Evolutionary conservation across 1,140 invertebrate genomes (phyloP).

Genomic region (Meloidogyne chitwoodi): DNA sequence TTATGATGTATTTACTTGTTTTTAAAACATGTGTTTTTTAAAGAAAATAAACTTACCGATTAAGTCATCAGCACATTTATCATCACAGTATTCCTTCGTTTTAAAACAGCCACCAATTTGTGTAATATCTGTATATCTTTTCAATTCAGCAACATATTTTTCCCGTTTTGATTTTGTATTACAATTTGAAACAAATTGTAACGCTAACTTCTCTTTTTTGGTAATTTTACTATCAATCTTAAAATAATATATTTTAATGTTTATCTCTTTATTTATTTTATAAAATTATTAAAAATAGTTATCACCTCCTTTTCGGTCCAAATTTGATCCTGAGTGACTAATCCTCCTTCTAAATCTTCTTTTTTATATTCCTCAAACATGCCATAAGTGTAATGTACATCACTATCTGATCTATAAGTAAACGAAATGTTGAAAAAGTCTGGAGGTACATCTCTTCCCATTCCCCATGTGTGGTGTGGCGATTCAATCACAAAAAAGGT

Average conservation of each 20-base stretch:
- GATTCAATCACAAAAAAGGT: neutral
- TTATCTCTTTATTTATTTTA: neutral
- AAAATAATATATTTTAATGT: neutral
- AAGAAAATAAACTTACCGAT: neutral
- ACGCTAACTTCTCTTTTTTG: neutral
- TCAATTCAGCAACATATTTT: neutral
- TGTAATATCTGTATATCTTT: conserved; percentile 7
- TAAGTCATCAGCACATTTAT: conserved; percentile 7
- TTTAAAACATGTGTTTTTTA: too few species aligned
- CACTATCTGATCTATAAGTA: conserved; percentile 7
- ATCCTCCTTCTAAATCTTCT: neutral
- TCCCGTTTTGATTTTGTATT: neutral
- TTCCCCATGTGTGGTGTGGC: neutral
- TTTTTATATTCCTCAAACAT: neutral
- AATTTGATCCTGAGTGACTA: neutral
- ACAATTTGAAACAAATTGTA: conserved; percentile 17
- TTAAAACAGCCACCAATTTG: conserved; percentile 10
- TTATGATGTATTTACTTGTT: too few species aligned
- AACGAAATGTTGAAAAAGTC: conserved; percentile 10
- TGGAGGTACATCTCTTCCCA: neutral
- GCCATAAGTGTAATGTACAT: conserved; percentile 1
- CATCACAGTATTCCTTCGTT: neutral
- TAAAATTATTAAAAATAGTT: too few species aligned
- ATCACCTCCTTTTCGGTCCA: conserved; percentile 11
- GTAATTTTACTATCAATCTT: neutral